Evolutionary conservation across 2,113 vertebrate species (phyloP).

Genomic region (Macquaria ambigua): DNA sequence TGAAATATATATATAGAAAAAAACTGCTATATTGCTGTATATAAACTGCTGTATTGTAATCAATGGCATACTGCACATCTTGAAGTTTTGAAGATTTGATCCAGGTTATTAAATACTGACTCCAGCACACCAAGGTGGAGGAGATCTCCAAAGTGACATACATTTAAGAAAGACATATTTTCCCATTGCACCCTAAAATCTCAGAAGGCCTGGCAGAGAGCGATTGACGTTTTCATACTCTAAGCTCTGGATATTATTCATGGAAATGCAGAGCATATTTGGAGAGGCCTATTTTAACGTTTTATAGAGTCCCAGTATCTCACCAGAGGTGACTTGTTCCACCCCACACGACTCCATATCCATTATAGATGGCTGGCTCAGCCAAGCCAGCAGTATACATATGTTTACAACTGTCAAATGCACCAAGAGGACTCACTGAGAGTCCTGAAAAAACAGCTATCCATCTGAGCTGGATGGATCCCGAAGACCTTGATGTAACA

Average conservation of each 20-base stretch:
- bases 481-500: conserved; percentile 51
- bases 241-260: conserved; percentile 56
- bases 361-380: conserved; percentile 75
- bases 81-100: conserved; percentile 27
- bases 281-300: conserved; percentile 67
- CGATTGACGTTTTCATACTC: conserved; percentile 50
- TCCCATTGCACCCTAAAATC: conserved; percentile 34
- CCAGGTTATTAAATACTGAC: conserved; percentile 43
- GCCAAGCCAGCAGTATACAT: conserved; percentile 63
- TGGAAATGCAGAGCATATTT: conserved; percentile 58
- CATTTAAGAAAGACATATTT: conserved; percentile 36
- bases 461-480: conserved; percentile 53
- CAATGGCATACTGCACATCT: not conserved
- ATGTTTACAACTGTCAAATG: conserved; percentile 79
- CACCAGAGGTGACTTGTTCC: conserved; percentile 68
- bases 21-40: conserved; percentile 4
- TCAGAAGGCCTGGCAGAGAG: conserved; percentile 37
- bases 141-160: conserved; percentile 33
- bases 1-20: not conserved
- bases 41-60: conserved; percentile 21
- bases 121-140: conserved; percentile 9
- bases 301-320: conserved; percentile 69
- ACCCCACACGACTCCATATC: conserved; percentile 61
- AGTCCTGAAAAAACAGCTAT: conserved; percentile 52
- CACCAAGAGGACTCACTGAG: conserved; percentile 59